Evolutionary conservation across 1,140 invertebrate species (phyloP).

Genomic region (Psilanteris sp.): DNA sequence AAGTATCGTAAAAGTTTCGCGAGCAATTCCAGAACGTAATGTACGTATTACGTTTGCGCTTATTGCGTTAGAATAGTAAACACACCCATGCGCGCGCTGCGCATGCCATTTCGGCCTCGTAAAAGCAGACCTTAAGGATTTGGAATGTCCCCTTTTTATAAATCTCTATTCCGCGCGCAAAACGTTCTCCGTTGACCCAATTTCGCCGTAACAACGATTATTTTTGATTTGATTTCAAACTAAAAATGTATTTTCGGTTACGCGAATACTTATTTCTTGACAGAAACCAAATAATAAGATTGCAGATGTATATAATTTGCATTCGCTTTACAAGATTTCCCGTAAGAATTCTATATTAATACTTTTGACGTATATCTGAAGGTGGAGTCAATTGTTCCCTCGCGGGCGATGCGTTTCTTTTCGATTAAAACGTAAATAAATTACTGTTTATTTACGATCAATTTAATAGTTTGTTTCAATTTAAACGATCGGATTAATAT

Average conservation of each 20-base stretch:
- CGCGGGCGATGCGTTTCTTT: slow-evolving; percentile 1
- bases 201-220: slow-evolving; percentile 8
- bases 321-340: slow-evolving; percentile 33
- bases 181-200: slow-evolving; percentile 18
- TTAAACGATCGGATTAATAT: too few species aligned
- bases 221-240: slow-evolving; percentile 30
- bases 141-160: slow-evolving; percentile 26
- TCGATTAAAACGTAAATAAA: slow-evolving; percentile 24
- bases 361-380: slow-evolving; percentile 23
- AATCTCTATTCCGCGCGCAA: slow-evolving; percentile 13
- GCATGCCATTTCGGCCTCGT: slow-evolving; percentile 12
- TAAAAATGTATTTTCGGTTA: too few species aligned
- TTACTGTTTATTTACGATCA: too few species aligned
- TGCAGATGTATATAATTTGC: slow-evolving; percentile 30
- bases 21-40: slow-evolving; percentile 18
- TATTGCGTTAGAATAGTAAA: slow-evolving; percentile 51
- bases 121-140: slow-evolving; percentile 39
- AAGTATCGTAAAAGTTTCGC: slow-evolving; percentile 50
- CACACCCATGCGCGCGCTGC: slow-evolving; percentile 15
- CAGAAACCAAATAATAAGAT: too few species aligned
- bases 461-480: too few species aligned
- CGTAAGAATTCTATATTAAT: slow-evolving; percentile 35
- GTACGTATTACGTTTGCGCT: slow-evolving; percentile 41
- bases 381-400: slow-evolving; percentile 19
- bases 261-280: neutral